Conservation (phyloP, 1,140 invertebrate genomes). For the Anagrus nilaparvatae region DNA sequence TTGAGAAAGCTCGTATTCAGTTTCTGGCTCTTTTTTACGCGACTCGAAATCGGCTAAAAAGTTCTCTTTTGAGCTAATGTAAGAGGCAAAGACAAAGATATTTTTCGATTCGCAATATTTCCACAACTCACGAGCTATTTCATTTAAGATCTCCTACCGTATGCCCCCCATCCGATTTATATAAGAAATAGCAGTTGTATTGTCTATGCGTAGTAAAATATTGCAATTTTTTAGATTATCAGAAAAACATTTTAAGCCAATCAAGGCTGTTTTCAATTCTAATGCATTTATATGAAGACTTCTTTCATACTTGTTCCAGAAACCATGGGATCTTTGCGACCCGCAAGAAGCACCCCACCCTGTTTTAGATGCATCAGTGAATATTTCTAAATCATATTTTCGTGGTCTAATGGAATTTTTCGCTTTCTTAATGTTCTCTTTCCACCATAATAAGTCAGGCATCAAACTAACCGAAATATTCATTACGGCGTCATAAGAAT, state of each 20-base stretch:
- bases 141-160: slow-evolving; percentile 14
- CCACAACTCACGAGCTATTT: slow-evolving; percentile 8
- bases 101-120: slow-evolving; percentile 21
- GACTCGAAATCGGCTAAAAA: slow-evolving; percentile 18
- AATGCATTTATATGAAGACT: slow-evolving; percentile 11
- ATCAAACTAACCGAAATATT: slow-evolving; percentile 1
- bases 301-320: slow-evolving; percentile 8
- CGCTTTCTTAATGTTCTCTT: background rate
- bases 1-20: slow-evolving; percentile 13
- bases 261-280: slow-evolving; percentile 8
- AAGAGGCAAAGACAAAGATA: slow-evolving; percentile 28
- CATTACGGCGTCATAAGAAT: slow-evolving; percentile 2
- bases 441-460: slow-evolving; percentile 11
- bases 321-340: slow-evolving; percentile 1
- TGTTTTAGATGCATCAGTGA: slow-evolving; percentile 6
- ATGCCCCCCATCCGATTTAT: slow-evolving; percentile 21
- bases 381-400: slow-evolving; percentile 6
- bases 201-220: slow-evolving; percentile 21
- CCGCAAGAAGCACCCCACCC: slow-evolving; percentile 7
- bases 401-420: slow-evolving; percentile 4
- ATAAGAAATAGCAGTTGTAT: slow-evolving; percentile 21
- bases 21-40: slow-evolving; percentile 17
- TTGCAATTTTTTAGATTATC: slow-evolving; percentile 15
- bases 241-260: slow-evolving; percentile 13
- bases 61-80: slow-evolving; percentile 28